Conservation (phyloP, 2,888 invertebrate species). For the Ceraclea dissimilis region DNA sequence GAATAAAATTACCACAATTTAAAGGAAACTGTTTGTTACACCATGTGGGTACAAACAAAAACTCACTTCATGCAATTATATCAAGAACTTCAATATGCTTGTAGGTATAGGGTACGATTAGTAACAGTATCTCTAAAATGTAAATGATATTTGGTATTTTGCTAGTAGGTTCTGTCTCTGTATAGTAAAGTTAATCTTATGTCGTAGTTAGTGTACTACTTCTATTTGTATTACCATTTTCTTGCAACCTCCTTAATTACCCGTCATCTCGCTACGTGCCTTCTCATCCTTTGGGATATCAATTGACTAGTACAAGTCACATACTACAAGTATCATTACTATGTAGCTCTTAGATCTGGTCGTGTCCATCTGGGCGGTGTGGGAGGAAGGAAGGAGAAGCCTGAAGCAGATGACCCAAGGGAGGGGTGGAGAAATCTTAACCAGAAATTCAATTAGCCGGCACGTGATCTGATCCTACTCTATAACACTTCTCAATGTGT, state of each 20-base stretch:
- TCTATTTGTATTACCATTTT: conserved; percentile 1
- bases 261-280: conserved; percentile 23
- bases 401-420: neutral
- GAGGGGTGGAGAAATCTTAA: conserved; percentile 16
- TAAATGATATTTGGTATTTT: too few relatives aligned
- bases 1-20: neutral
- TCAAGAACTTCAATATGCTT: too few relatives aligned
- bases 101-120: too few relatives aligned
- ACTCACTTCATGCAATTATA: neutral
- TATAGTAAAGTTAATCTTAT: neutral
- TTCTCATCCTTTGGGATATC: conserved; percentile 4
- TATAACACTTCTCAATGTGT: neutral
- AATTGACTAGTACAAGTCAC: conserved; percentile 11
- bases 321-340: conserved; percentile 17
- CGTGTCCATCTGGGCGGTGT: conserved; percentile 4
- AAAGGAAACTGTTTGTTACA: neutral
- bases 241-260: conserved; percentile 17
- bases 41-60: neutral
- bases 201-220: neutral
- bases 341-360: neutral
- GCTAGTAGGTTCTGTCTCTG: neutral
- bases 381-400: conserved; percentile 3
- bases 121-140: too few relatives aligned
- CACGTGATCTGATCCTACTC: conserved; percentile 19
- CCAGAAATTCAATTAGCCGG: conserved; percentile 26